Conservation (phyloP, 2,888 invertebrate species). For the Hirtodrosophila duncani region DNA sequence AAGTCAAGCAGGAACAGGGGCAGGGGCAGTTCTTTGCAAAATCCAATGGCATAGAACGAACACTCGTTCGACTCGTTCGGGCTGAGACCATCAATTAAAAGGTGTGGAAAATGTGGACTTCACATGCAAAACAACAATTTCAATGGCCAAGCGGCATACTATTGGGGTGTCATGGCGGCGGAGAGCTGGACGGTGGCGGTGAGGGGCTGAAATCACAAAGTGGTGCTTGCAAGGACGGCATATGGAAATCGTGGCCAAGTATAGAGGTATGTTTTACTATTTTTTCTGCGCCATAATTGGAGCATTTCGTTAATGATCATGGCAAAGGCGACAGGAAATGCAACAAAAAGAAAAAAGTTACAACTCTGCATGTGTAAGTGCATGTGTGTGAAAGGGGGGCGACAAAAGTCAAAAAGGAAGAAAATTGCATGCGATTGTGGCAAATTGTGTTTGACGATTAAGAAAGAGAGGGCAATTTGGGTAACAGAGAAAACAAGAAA, state of each 20-base stretch:
- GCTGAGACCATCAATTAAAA: conserved; percentile 44
- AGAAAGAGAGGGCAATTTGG: conserved; percentile 66
- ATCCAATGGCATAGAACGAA: no score
- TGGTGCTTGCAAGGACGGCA: conserved; percentile 19
- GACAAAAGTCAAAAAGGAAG: conserved; percentile 29
- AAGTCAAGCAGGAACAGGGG: no score
- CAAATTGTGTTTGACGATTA: conserved; percentile 62
- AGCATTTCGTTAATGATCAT: conserved; percentile 60
- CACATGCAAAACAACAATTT: conserved; percentile 65
- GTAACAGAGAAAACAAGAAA: neutral
- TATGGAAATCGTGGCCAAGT: conserved; percentile 29
- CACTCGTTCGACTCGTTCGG: conserved; percentile 20
- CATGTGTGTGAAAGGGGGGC: neutral
- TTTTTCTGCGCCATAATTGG: conserved; percentile 48
- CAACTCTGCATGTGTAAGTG: conserved; percentile 9
- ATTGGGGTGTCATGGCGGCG: no score
- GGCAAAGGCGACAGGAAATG: conserved; percentile 44
- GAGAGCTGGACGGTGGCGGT: no score
- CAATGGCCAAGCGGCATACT: conserved; percentile 34
- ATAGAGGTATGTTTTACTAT: conserved; percentile 25
- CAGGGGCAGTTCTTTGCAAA: no score
- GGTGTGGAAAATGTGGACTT: conserved; percentile 59
- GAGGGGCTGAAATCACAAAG: no score
- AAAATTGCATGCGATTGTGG: conserved; percentile 56
- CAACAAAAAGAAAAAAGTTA: conserved; percentile 33